Conservation (phyloP, 2,888 invertebrate species). For the Pomacea canaliculata region DNA sequence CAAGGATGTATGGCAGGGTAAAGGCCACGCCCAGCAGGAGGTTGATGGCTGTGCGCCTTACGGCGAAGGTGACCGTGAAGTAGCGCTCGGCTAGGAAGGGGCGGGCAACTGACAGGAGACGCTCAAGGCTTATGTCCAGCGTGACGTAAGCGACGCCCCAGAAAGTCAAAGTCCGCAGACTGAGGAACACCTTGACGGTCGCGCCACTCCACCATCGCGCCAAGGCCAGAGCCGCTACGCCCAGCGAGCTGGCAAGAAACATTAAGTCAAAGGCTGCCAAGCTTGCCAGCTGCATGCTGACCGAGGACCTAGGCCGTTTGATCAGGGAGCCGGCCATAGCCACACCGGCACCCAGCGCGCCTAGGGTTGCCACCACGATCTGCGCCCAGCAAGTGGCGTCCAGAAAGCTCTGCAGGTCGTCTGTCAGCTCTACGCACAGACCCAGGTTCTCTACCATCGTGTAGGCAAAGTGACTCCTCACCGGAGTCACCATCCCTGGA, state of each 20-base stretch:
- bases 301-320: slow-evolving; percentile 5
- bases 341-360: slow-evolving; percentile 5
- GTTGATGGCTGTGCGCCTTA: slow-evolving; percentile 6
- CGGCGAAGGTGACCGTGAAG: slow-evolving; percentile 8
- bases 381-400: neutral
- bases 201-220: neutral
- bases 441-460: slow-evolving; percentile 16
- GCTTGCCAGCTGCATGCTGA: slow-evolving; percentile 12
- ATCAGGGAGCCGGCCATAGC: slow-evolving; percentile 2
- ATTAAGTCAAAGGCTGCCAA: slow-evolving; percentile 11
- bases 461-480: neutral
- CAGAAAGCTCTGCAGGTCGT: slow-evolving; percentile 2
- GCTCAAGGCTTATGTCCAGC: slow-evolving; percentile 15
- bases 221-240: slow-evolving; percentile 4
- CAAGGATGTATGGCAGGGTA: slow-evolving; percentile 14
- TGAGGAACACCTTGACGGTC: slow-evolving; percentile 4
- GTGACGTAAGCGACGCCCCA: slow-evolving; percentile 21
- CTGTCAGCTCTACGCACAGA: slow-evolving; percentile 13
- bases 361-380: slow-evolving; percentile 1
- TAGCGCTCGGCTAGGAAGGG: slow-evolving; percentile 17
- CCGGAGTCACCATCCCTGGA: too few relatives aligned
- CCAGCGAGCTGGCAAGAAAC: slow-evolving; percentile 7
- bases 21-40: slow-evolving; percentile 9
- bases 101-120: slow-evolving; percentile 4
- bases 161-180: slow-evolving; percentile 5